Percentiles rank a stretch among this genome's conserved stretches.
Conservation (phyloP, 2,113 vertebrate species). For the Trochalopteron elliotii region DNA sequence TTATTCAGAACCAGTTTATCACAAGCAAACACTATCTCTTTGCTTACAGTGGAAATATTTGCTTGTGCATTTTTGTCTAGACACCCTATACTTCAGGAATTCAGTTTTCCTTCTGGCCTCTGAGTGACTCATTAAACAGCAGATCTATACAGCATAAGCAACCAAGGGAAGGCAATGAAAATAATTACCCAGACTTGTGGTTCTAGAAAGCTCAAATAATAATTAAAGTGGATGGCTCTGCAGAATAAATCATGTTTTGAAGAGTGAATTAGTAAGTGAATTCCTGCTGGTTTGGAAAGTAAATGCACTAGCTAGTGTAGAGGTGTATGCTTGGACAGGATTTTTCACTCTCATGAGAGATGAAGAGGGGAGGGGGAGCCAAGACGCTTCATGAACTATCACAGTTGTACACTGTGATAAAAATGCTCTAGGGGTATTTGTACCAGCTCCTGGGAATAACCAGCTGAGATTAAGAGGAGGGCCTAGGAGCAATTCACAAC, state of each 20-base stretch:
- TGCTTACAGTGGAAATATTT: conserved; percentile 69
- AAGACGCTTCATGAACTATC: fast-evolving
- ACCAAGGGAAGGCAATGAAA: conserved; percentile 64
- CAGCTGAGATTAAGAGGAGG: fast-evolving
- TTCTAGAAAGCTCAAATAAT: conserved; percentile 70
- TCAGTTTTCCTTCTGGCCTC: conserved; percentile 50
- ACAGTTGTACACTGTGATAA: not conserved
- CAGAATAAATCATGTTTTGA: conserved; percentile 30
- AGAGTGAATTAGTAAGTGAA: not conserved
- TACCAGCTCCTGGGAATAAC: not conserved
- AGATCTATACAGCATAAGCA: conserved; percentile 61
- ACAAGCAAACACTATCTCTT: conserved; percentile 54
- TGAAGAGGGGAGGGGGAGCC: not conserved
- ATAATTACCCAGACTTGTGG: conserved; percentile 66
- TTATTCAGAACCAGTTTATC: conserved; percentile 69
- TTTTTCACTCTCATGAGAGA: not conserved
- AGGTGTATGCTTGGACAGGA: not conserved
- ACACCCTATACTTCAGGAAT: conserved; percentile 56
- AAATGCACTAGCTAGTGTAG: not conserved
- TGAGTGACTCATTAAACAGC: conserved; percentile 71
- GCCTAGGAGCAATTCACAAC: not conserved
- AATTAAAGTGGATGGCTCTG: conserved; percentile 64
- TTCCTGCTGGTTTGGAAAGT: conserved; percentile 25
- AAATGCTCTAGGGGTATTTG: not conserved
- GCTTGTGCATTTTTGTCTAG: conserved; percentile 60